Conservation (phyloP, 2,113 vertebrate species). For the Porphyrio hochstetteri region DNA sequence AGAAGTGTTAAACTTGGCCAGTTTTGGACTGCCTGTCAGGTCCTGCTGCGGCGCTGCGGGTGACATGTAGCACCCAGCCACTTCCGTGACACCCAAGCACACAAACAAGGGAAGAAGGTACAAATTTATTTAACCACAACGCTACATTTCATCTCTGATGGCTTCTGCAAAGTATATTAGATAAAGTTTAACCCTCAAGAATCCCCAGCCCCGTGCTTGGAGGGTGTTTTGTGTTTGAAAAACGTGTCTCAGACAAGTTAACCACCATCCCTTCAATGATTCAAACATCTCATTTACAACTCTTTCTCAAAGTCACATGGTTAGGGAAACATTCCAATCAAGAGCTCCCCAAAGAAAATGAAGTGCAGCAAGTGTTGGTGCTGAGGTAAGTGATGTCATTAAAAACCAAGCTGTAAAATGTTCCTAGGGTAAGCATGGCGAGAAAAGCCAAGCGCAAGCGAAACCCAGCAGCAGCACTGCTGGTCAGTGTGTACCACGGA, state of each 20-base stretch:
- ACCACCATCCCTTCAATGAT: neutral
- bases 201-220: accelerated
- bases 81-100: neutral
- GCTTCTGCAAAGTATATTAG: neutral
- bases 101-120: neutral
- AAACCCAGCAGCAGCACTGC: neutral
- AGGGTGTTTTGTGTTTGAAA: neutral
- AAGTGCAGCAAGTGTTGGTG: neutral
- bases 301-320: neutral
- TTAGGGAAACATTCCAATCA: neutral
- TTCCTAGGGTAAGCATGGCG: neutral
- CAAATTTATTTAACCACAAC: neutral
- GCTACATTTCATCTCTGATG: neutral
- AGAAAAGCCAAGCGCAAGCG: neutral
- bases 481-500: neutral
- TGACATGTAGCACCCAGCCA: too few relatives aligned
- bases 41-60: neutral
- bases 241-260: neutral
- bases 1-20: neutral
- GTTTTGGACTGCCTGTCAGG: neutral
- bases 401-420: neutral
- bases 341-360: neutral
- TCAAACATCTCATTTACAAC: neutral
- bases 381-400: neutral
- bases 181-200: neutral